Evolutionary conservation across 64 coral and sea anemone species (phyloP).

Genomic region (Porites lutea): DNA sequence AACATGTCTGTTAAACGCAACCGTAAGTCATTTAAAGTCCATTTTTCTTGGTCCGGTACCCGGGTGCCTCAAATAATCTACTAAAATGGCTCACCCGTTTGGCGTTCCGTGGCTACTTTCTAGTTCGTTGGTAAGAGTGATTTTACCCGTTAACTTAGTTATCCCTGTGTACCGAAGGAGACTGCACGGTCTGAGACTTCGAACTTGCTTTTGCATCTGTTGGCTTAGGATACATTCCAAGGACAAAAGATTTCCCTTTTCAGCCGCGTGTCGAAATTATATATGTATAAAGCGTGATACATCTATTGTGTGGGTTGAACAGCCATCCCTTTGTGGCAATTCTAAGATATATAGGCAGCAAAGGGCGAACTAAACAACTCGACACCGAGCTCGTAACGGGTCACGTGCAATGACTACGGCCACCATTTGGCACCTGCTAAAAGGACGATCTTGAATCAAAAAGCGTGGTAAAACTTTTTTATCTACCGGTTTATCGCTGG

Average conservation of each 20-base stretch:
- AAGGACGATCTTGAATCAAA: conserved; percentile 62
- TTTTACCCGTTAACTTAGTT: conserved; percentile 12
- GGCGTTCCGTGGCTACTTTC: conserved; percentile 3
- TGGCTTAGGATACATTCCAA: conserved; percentile 94
- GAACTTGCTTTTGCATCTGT: conserved; percentile 78
- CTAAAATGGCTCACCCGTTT: conserved; percentile 54
- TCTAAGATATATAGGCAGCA: conserved; percentile 57
- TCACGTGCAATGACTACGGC: conserved; percentile 79
- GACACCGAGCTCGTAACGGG: conserved; percentile 29
- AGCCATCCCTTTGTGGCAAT: conserved; percentile 74
- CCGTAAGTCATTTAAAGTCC: conserved; percentile 52
- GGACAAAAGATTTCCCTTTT: conserved; percentile 85
- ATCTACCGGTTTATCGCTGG: conserved; percentile 74
- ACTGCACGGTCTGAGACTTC: conserved; percentile 28
- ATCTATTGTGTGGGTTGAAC: conserved; percentile 66
- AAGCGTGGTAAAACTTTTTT: conserved; percentile 81
- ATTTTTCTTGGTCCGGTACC: conserved; percentile 19
- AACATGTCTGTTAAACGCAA: conserved; percentile 22
- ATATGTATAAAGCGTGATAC: conserved; percentile 96
- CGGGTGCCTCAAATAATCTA: conserved; percentile 28
- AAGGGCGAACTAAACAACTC: conserved; percentile 60
- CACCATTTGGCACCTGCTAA: conserved; percentile 76
- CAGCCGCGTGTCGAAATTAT: conserved; percentile 92
- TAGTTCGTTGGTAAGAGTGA: conserved; percentile 13
- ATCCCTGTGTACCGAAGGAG: conserved; percentile 55